Percentiles rank a stretch among this genome's conserved stretches.
phyloP scores from a whole-genome alignment of 2,797 vertebrate species.

The Remorina albescens region DNA sequence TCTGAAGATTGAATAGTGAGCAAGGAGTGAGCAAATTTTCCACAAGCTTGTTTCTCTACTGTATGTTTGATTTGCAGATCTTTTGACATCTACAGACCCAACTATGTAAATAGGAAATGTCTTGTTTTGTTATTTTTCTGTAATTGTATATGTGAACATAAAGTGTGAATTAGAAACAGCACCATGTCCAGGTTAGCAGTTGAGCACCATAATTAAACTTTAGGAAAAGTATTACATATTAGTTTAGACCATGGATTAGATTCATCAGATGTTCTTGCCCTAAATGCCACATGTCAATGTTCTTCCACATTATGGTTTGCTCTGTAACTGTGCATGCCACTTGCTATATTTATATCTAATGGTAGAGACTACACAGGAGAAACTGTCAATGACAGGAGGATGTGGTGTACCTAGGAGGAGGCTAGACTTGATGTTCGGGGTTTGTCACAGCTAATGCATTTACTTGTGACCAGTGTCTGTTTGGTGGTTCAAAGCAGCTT shows the following conservation, averaged over 20 bases:
- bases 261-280: not conserved
- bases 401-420: slow-evolving; percentile 39
- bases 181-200: too few relatives aligned
- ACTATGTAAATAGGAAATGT: not conserved
- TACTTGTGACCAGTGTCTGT: slow-evolving; percentile 21
- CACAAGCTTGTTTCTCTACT: slow-evolving; percentile 34
- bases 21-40: slow-evolving; percentile 8
- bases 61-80: slow-evolving; percentile 19
- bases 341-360: not conserved
- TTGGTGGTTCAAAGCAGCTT: slow-evolving; percentile 4
- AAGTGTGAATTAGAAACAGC: not conserved
- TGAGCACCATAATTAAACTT: too few relatives aligned
- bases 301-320: not conserved
- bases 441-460: slow-evolving; percentile 9
- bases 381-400: slow-evolving; percentile 32
- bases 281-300: not conserved
- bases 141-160: not conserved
- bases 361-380: slow-evolving; percentile 14
- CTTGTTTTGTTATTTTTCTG: not conserved
- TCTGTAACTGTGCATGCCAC: not conserved
- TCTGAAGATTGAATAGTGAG: slow-evolving; percentile 28
- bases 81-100: not conserved
- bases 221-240: not conserved
- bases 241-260: too few relatives aligned
- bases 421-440: slow-evolving; percentile 3